These are phyloP conservation scores for Myiotriccus ornatus DNA, from an alignment of 2,797 vertebrate genomes.

Conservation along the genomic window DNA sequence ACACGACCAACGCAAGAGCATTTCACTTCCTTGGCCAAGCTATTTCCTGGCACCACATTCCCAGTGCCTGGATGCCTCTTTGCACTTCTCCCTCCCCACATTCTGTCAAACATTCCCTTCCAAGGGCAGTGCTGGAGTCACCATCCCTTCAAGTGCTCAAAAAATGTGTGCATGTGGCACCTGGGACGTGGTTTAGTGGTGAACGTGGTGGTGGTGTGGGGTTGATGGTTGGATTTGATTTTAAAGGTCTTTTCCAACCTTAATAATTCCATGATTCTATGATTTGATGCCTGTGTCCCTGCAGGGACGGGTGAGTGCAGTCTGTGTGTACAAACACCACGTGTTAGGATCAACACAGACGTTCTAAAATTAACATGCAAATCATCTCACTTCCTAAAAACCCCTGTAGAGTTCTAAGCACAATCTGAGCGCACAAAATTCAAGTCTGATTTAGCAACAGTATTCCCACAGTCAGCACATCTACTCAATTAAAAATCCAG, in stretches of 20 bases:
- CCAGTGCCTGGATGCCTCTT: background rate
- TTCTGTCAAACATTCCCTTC: background rate
- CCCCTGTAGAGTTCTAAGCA: background rate
- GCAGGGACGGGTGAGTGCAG: background rate
- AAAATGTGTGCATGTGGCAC: accelerated
- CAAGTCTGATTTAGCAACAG: background rate
- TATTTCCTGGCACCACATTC: background rate
- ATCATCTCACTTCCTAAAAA: background rate
- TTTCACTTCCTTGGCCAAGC: background rate
- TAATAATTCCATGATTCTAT: background rate
- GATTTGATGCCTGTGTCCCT: background rate
- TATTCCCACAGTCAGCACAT: background rate
- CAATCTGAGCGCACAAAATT: background rate
- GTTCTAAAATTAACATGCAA: background rate
- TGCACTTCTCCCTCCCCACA: accelerated
- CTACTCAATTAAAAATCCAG: background rate
- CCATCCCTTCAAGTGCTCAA: background rate
- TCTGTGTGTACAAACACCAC: background rate
- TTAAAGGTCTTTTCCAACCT: background rate
- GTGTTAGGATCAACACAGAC: background rate
- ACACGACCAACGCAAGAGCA: background rate
- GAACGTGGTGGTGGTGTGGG: background rate
- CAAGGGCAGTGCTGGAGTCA: background rate
- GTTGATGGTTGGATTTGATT: accelerated
- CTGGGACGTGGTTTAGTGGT: background rate